These are phyloP conservation scores for Drosophila novamexicana DNA, from an alignment of 1,140 invertebrate species.

Conservation along the genomic window DNA sequence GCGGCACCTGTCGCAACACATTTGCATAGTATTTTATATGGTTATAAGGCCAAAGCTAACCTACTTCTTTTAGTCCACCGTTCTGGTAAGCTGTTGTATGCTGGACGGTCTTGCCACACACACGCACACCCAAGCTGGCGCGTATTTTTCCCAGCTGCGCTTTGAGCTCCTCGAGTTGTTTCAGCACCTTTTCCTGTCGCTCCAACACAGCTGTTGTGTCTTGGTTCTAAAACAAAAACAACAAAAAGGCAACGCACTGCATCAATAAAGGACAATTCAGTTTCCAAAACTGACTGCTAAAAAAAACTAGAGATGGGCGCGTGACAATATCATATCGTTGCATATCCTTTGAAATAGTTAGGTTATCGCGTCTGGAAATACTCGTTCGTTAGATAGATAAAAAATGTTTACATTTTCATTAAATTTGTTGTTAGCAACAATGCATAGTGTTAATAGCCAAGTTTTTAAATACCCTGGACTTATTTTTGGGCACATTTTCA, in stretches of 20 bases:
- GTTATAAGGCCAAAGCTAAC: neutral
- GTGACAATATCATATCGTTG: constrained; percentile 4
- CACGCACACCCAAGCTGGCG: constrained; percentile 56
- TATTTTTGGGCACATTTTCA: neutral
- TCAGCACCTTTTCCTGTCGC: constrained; percentile 72
- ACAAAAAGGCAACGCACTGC: neutral
- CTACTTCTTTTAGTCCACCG: constrained; percentile 73
- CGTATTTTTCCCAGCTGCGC: constrained; percentile 70
- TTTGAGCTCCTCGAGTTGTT: constrained; percentile 78
- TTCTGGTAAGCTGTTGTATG: constrained; percentile 62
- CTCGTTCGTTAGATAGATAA: neutral
- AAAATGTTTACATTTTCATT: neutral
- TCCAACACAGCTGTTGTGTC: constrained; percentile 54
- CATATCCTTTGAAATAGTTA: neutral
- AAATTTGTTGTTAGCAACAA: too few relatives aligned
- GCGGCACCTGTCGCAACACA: constrained; percentile 54
- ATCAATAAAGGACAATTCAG: neutral
- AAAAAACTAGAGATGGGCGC: constrained; percentile 40
- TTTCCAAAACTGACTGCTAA: neutral
- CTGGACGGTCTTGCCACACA: constrained; percentile 70
- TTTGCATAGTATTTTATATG: neutral
- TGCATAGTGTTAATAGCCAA: too few relatives aligned
- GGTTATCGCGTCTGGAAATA: neutral
- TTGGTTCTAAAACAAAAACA: constrained; percentile 27
- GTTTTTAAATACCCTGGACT: too few relatives aligned